Evolutionary conservation across 1,140 invertebrate genomes (phyloP), one percentile per base, ranked within the genome.

Genomic region (Heliothis virescens): DNA sequence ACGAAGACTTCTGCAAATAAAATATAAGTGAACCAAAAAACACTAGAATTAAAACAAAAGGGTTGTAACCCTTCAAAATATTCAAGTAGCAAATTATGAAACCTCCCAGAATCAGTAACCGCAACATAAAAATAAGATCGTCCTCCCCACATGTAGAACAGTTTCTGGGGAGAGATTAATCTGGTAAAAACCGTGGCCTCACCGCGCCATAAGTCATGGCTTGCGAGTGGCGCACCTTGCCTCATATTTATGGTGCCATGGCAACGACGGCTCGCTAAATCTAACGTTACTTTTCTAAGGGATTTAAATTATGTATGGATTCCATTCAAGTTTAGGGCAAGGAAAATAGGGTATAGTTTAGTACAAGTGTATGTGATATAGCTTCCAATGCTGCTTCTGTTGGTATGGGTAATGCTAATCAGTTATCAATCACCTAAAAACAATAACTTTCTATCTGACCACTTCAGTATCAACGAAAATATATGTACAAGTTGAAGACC

Each of bases 201-300:
- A 65, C 29, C 21, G 47, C 74, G 34, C 74, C 60, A 55, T 76
- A 76, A 63, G 59, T 76, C 74, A 75, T 48, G 72, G 69, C 34
- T 62, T 52, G 67, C 48, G 67, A 41, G 67, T 10, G 48, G 59
- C 59, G 41, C 60, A 65, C 60, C 74, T 76, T 63, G 50, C 47
- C 60, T 15, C 60, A 65, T 65, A 76, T 76, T 76, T 76, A 76
- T 76, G 74, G 48, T 13, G 63, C 57, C 12, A 48, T 76, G 74
- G 60, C 48, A 60, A 12, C 59, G 74, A 76, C 74, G 13, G 26
- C 16, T 21, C 18, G 21, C 21, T 29, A 26, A 47, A 65, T 21
- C 63, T 18, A 60, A 34, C 21, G 53, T 11, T 34, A 16, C 72
- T 50, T 15, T 12, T 2, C 7, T 15, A 26, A 60, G 29, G 72